Percentiles rank a stretch among this genome's conserved stretches.
phyloP scores from a whole-genome alignment of 2,113 vertebrate species.

The Fulica atra region DNA sequence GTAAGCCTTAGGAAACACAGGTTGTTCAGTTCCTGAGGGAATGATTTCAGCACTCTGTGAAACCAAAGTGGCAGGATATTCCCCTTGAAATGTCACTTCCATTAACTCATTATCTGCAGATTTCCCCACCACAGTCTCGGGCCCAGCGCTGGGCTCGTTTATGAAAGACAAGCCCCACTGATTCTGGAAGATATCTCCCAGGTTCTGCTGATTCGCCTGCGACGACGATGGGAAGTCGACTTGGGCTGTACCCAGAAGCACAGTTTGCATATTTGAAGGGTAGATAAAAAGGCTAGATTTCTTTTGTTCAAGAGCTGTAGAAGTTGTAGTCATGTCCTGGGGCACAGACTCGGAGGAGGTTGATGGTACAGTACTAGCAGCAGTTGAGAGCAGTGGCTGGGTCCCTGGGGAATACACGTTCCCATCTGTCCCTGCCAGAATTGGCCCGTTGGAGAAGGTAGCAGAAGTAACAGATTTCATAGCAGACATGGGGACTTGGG shows the following conservation, averaged over 20 bases:
- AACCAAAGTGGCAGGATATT: slow-evolving; percentile 80
- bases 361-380: slow-evolving; percentile 86
- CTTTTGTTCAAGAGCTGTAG: slow-evolving; percentile 85
- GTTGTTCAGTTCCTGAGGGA: slow-evolving; percentile 83
- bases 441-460: slow-evolving; percentile 93
- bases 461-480: slow-evolving; percentile 97
- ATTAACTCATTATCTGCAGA: slow-evolving; percentile 78
- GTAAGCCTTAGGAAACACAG: slow-evolving; percentile 85
- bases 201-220: slow-evolving; percentile 92
- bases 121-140: slow-evolving; percentile 80
- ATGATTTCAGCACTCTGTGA: slow-evolving; percentile 81
- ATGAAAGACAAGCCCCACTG: slow-evolving; percentile 99
- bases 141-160: slow-evolving; percentile 91
- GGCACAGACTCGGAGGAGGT: slow-evolving; percentile 83
- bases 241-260: slow-evolving; percentile 87
- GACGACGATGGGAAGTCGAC: slow-evolving; percentile 88
- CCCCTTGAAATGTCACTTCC: slow-evolving; percentile 87
- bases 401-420: slow-evolving; percentile 77
- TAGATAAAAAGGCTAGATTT: slow-evolving; percentile 96
- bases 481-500: slow-evolving; percentile 98
- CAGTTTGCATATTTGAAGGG: slow-evolving; percentile 97
- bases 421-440: slow-evolving; percentile 86
- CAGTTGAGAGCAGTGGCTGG: slow-evolving; percentile 86
- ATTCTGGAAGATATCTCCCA: slow-evolving; percentile 99
- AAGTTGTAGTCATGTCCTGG: slow-evolving; percentile 79